Evolutionary conservation across 92 coral and sea anemone genomes (phyloP), one percentile per base, ranked within the genome.

Genomic region (Metridium senile): DNA sequence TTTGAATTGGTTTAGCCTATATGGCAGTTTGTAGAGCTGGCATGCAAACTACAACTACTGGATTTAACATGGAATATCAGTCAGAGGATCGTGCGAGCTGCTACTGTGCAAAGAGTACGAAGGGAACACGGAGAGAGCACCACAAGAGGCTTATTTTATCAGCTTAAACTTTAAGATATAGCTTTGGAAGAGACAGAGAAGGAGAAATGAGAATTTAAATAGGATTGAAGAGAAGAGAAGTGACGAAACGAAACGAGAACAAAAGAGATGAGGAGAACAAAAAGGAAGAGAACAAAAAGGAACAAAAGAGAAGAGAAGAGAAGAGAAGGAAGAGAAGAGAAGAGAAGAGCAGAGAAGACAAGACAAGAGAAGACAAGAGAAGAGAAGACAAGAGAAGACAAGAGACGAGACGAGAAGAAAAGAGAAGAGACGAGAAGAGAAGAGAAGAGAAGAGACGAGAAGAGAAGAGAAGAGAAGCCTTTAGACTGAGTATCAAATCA

Each of bases 361-460:
- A 28, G 45, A 63, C 39, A 30, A 63, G 45, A 63, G 45, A 30
- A 31, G n/a, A 63, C 11, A 30, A 31, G 45, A 31, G 23, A 13
- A 63, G 69, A 63, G 23, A 19, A 63, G 39, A 63, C 2, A 30
- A 63, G 69, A 28, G 45, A 13, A 63, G n/a, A 28, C 3, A 30
- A 63, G 69, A 63, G 45, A 28, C 26, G 45, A 63, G n/a, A 28
- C 25, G 69, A 59, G 31, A 21, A 59, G 65, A 59, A 28, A 59
- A 59, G 30, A 59, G 65, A 25, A 59, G 28, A 59, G 17, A 25
- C 9, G 65, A 59, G n/a, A 31, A 66, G 47, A 66, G 71, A 66
- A 32, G 18, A 39, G 71, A 66, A 66, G 71, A 66, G 47, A 66
- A 29, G 27, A 31, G 47, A 66, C 16, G 27, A 19, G 71, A 32